phyloP scores from a whole-genome alignment of 2,797 vertebrate genomes.

The Liparis tanakae region DNA sequence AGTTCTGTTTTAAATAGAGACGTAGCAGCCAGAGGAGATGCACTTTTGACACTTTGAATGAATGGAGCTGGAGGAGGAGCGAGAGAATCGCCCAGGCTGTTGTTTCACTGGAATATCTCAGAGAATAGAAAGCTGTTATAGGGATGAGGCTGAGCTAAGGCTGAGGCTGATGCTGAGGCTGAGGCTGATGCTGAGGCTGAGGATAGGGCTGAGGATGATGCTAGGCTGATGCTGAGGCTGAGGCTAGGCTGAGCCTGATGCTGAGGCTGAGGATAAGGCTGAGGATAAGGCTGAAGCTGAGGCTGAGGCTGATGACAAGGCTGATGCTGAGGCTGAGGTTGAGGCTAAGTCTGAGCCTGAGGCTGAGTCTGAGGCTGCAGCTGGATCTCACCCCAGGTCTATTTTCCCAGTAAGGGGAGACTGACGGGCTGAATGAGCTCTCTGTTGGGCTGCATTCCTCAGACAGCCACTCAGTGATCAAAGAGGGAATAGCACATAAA shows the following conservation, averaged over 20 bases:
- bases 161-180: too few relatives aligned
- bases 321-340: too few relatives aligned
- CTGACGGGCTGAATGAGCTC: constrained; percentile 83
- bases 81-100: constrained; percentile 39
- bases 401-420: constrained; percentile 86
- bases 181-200: too few relatives aligned
- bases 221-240: too few relatives aligned
- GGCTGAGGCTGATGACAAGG: too few relatives aligned
- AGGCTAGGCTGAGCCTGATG: too few relatives aligned
- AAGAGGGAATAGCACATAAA: constrained; percentile 56
- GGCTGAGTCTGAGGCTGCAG: constrained; percentile 57
- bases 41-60: constrained; percentile 16
- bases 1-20: constrained; percentile 11
- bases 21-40: neutral
- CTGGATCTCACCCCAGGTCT: constrained; percentile 80
- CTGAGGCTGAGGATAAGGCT: too few relatives aligned
- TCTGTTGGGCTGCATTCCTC: constrained; percentile 86
- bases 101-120: constrained; percentile 68
- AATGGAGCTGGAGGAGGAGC: constrained; percentile 13
- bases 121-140: constrained; percentile 55
- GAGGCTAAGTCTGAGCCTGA: too few relatives aligned
- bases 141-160: constrained; percentile 58
- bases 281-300: too few relatives aligned
- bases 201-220: too few relatives aligned
- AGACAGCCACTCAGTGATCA: constrained; percentile 61